Base-by-base conservation (phyloP, 2,797 vertebrate genomes). In the Galaxias olidus region DNA sequence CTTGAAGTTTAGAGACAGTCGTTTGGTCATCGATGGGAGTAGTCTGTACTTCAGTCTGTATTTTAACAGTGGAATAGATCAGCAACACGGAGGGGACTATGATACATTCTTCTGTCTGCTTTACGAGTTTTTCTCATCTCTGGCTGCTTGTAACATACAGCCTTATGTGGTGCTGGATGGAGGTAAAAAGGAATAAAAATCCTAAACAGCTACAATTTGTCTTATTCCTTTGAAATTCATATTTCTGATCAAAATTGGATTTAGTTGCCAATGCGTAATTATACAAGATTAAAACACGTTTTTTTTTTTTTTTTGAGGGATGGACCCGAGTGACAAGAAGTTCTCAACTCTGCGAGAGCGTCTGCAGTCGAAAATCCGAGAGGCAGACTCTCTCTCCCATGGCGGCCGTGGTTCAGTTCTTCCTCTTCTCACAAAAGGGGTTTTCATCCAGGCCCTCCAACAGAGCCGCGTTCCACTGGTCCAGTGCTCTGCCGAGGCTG, bases 141-240 rank as follows among this genome's bases (percentile, higher is more conserved):
- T 98, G 72, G 84, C 77, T 41, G 68, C 85, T 12, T 98, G 96
- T 78, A 75, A 83, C 49, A 92, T 99, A 51, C 77, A 87, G 14
- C 91, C 96, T 0, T 96, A 93, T 43, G 95, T 98, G 74, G 89
- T 97, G n/a, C 82, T 98, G 78, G 97, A 99, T 84, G 96, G 96
- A 71, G 89, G 89, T 91, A 75, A 9, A 68, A 47, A 43, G n/a
- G 10, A 47, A 10, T 14, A 47, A 30, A 20, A 17, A 56, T 40
- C 20, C 47, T 10, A 11, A 10, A 14, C 59, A 10, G 48, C 13
- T n/a, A 49, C 30, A 52, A 9, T 18, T 18, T 13, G 15, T 47
- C 43, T 45, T 59, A n/a, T 18, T 45, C 17, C 15, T 15, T 59
- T n/a, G n/a, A 47, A 19, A 11, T 40, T 3, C 15, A n/a, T 41